A percentile compares a stretch with the other conserved stretches of the same genome.
Conservation (phyloP, 35 echinoderm and acorn worm genomes). For the Heliocidaris erythrogramma region DNA sequence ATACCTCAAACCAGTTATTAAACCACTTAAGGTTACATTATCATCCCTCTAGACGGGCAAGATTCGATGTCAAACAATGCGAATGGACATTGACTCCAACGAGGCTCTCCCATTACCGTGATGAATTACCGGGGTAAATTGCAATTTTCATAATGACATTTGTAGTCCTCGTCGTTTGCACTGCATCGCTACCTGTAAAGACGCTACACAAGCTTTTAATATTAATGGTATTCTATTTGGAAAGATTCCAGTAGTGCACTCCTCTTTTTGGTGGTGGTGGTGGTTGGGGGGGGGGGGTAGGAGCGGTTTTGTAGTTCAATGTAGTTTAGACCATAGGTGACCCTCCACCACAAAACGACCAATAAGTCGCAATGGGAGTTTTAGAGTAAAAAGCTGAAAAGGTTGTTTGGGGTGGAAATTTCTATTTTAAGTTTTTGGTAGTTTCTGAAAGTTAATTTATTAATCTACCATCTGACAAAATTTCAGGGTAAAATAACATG, state of each 20-base stretch:
- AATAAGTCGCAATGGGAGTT: too few species aligned
- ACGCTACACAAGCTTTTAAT: not conserved
- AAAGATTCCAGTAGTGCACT: not conserved
- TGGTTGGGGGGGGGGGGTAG: too few species aligned
- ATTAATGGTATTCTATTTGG: not conserved
- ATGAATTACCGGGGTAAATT: constrained; percentile 10
- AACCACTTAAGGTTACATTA: not conserved
- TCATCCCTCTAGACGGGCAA: not conserved
- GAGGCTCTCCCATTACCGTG: not conserved
- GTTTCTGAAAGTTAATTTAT: too few species aligned
- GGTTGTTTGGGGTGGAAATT: too few species aligned
- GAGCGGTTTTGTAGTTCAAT: too few species aligned
- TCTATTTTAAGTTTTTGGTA: too few species aligned
- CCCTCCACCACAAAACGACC: too few species aligned
- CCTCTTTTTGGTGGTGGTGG: not conserved
- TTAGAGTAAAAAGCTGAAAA: too few species aligned
- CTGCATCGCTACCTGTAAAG: not conserved
- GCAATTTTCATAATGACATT: constrained; percentile 18
- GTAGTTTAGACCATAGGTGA: too few species aligned
- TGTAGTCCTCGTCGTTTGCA: not conserved
- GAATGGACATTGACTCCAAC: not conserved
- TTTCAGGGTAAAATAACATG: too few species aligned
- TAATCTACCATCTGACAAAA: too few species aligned
- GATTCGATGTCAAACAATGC: not conserved
- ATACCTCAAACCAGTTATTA: not conserved